These are phyloP conservation scores for Ganaspis sp. DNA, from an alignment of 1,140 invertebrate species.

Conservation along the genomic window DNA sequence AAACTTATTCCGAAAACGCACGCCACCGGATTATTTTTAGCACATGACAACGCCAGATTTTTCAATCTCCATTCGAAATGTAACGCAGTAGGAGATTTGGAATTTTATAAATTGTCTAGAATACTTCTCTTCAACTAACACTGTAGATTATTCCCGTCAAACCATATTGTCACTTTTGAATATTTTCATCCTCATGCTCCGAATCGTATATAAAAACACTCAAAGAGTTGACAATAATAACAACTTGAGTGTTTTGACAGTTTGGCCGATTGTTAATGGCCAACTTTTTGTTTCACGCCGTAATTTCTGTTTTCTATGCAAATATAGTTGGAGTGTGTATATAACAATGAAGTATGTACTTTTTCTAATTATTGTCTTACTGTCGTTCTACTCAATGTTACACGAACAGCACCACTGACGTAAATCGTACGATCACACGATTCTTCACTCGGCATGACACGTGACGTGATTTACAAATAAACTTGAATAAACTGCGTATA, in stretches of 20 bases:
- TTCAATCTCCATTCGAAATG: slow-evolving; percentile 3
- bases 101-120: background rate
- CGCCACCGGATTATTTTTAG: slow-evolving; percentile 43
- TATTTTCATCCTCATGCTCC: no score
- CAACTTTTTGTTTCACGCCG: no score
- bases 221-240: no score
- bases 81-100: background rate
- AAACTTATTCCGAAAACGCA: slow-evolving; percentile 29
- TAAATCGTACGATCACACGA: slow-evolving; percentile 43
- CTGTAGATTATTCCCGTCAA: no score
- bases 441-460: slow-evolving; percentile 34
- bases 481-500: slow-evolving; percentile 35
- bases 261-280: no score
- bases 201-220: no score
- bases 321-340: background rate
- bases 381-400: background rate
- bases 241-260: no score
- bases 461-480: slow-evolving; percentile 14
- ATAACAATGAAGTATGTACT: background rate
- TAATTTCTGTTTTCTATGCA: background rate
- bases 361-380: background rate
- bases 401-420: slow-evolving; percentile 39
- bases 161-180: no score
- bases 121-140: no score
- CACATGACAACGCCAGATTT: slow-evolving; percentile 35